Evolutionary conservation across 2,888 invertebrate genomes (phyloP).

Genomic region (Meiosimyza decipiens): DNA sequence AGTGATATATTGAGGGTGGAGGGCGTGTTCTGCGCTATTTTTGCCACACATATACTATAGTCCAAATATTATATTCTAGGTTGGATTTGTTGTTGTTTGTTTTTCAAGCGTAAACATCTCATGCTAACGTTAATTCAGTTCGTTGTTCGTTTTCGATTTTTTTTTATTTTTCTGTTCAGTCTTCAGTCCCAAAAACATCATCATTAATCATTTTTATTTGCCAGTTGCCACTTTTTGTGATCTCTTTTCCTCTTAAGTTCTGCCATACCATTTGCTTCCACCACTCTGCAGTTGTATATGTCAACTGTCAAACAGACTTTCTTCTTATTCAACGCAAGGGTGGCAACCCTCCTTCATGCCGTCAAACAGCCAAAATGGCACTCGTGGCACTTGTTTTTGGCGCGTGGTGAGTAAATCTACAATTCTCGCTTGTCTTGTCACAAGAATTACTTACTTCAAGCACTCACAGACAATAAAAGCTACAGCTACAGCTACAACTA

Average conservation of each 20-base stretch:
- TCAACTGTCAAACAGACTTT: neutral
- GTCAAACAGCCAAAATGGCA: conserved; percentile 16
- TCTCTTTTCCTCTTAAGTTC: conserved; percentile 11
- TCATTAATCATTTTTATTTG: conserved; percentile 63
- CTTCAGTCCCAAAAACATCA: conserved; percentile 52
- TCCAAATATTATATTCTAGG: conserved; percentile 2
- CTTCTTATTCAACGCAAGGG: neutral
- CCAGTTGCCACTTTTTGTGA: conserved; percentile 56
- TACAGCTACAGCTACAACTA: conserved; percentile 7
- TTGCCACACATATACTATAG: neutral
- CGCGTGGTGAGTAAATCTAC: conserved; percentile 9
- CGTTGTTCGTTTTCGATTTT: conserved; percentile 1
- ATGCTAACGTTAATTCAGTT: neutral
- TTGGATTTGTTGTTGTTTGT: conserved; percentile 5
- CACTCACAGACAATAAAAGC: conserved; percentile 13
- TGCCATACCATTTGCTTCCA: neutral
- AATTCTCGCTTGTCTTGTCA: conserved; percentile 23
- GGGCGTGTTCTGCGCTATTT: conserved; percentile 6
- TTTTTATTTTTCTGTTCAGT: conserved; percentile 35
- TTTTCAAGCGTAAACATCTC: neutral
- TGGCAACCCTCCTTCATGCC: neutral
- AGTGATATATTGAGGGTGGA: neutral
- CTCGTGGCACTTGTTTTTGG: conserved; percentile 17
- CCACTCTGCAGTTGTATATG: neutral
- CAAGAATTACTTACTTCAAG: conserved; percentile 20